These are phyloP conservation scores for Aplodontia rufa DNA, from an alignment of 2,113 vertebrate species.

Conservation along the genomic window DNA sequence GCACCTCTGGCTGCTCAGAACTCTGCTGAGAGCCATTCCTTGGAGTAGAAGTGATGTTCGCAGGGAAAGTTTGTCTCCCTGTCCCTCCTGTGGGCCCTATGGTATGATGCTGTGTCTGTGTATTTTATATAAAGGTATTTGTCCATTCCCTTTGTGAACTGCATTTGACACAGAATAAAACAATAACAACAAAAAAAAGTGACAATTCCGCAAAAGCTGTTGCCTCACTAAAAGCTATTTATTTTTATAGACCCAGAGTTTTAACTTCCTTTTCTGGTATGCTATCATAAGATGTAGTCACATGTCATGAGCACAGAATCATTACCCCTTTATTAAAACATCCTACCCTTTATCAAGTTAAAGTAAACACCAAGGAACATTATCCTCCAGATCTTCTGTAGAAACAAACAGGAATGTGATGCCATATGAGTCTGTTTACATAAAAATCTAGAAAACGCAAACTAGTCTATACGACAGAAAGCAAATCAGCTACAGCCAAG, in stretches of 20 bases:
- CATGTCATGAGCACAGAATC: background rate
- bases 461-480: background rate
- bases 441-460: background rate
- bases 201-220: background rate
- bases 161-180: conserved; percentile 97
- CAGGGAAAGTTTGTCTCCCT: no score
- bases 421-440: background rate
- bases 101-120: conserved; percentile 96
- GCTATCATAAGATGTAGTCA: background rate
- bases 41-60: no score
- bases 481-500: background rate
- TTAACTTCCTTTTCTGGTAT: background rate
- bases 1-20: background rate
- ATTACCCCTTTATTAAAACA: background rate
- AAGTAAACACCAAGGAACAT: background rate
- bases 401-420: background rate
- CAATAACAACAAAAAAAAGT: conserved; percentile 82
- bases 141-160: conserved; percentile 97
- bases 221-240: background rate
- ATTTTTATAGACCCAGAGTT: background rate
- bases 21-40: no score
- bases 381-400: background rate
- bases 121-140: conserved; percentile 95
- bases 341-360: background rate
- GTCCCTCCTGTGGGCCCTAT: conserved; percentile 71